Conservation (phyloP, 2,888 invertebrate species). For the Drosophila kokeensis region DNA sequence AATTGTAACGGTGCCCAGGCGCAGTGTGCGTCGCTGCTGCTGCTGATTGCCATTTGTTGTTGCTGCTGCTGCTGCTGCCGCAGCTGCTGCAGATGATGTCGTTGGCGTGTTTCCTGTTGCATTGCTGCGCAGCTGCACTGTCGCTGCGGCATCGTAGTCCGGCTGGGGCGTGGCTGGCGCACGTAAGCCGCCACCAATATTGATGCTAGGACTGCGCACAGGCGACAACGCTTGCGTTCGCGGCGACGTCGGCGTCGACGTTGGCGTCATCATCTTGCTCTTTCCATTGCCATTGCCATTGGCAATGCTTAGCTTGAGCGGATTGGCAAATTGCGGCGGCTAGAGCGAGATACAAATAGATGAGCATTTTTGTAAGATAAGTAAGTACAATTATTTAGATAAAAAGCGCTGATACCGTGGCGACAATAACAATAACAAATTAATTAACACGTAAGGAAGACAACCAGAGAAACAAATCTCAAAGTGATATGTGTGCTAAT, state of each 20-base stretch:
- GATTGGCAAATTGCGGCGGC: constrained; percentile 84
- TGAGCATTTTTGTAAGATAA: constrained; percentile 2
- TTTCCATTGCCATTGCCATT: constrained; percentile 33
- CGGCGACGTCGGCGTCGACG: constrained; percentile 11
- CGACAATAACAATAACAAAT: constrained; percentile 5
- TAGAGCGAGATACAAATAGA: constrained; percentile 30
- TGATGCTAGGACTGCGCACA: constrained; percentile 60
- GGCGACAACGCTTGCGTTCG: constrained; percentile 45
- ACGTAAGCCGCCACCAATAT: constrained; percentile 60
- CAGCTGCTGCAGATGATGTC: constrained; percentile 18
- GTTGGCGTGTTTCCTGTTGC: constrained; percentile 16
- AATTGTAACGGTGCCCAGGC: constrained; percentile 89
- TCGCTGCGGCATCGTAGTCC: constrained; percentile 72
- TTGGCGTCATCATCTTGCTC: constrained; percentile 14
- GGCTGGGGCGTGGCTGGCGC: constrained; percentile 79
- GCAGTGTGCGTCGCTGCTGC: constrained; percentile 85
- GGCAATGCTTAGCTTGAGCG: constrained; percentile 43
- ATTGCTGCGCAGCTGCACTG: constrained; percentile 47
- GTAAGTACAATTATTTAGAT: not conserved
- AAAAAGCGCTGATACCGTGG: constrained; percentile 12
- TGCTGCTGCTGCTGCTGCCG: constrained; percentile 35
- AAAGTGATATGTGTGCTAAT: not conserved
- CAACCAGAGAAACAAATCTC: not conserved
- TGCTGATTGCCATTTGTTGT: constrained; percentile 33
- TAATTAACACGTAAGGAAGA: not conserved